Base-by-base conservation (phyloP, 2,113 vertebrate species). In the Pipa parva region DNA sequence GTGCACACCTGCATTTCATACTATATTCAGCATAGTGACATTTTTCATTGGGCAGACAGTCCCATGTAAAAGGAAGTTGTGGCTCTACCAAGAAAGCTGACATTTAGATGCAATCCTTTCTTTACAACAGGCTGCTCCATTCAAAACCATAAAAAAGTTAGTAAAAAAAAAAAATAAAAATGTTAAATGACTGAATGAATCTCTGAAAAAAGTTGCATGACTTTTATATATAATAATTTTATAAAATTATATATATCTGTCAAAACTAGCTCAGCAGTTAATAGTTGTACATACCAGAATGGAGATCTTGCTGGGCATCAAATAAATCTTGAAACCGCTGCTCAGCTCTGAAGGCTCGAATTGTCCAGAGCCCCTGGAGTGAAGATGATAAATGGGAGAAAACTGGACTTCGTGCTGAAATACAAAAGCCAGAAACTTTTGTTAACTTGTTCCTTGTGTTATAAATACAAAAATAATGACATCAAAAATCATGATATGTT, bases 351-450 rank as follows among this genome's bases (percentile, higher is more conserved):
- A 92, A 92, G 2, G 94, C 93, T 61, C 94, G 90, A 73, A 98
- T 95, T 68, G 91, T 95, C 87, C 91, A 95, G 73, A 99, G 86
- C 27, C 96, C 95, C 83, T 97, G 95, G 31, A 98, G 91, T 36
- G 95, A 92, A 6, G 93, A 91, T 0, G 94, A 97, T 13, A 97
- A 79, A 77, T 98, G 96, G 78, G 95, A 97, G 77, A 98, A 98
- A 0, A 97, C 93, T 0, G 95, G 94, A 80, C 95, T 97, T 73
- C 94, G 88, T 62, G 91, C 96, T 99, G 69, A 2, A 81, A 80
- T 59, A 59, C 45, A 71, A 31, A 79, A 73, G n/a, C n/a, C 39
- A 42, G 11, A n/a, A 42, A 42, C 12, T 17, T n/a, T 18, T 42
- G 39, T n/a, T 42, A 15, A 42, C 39, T 5, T 3, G 13, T n/a